Evolutionary conservation across 2,797 vertebrate species (phyloP).

Genomic region (Diceros bicornis): DNA sequence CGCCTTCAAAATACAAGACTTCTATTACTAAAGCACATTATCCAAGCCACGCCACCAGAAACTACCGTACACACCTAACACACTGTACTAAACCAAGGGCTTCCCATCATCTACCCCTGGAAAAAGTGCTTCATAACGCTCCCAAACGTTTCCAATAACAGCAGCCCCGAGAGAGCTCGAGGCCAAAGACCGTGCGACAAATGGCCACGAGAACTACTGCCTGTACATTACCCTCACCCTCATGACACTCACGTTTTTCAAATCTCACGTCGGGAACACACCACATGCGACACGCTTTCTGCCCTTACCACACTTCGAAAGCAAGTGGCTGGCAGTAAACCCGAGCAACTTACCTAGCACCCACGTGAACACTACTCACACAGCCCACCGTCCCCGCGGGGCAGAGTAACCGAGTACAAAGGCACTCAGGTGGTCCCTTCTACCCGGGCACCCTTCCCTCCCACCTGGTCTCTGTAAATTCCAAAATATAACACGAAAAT

Average conservation of each 20-base stretch:
- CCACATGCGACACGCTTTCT: neutral
- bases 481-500: neutral
- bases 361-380: neutral
- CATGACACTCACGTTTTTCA: neutral
- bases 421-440: neutral
- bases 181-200: neutral
- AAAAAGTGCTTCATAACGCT: neutral
- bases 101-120: neutral
- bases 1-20: neutral
- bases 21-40: neutral
- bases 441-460: neutral
- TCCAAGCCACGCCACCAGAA: neutral
- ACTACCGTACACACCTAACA: neutral
- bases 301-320: neutral
- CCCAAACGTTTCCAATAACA: slow-evolving; percentile 8
- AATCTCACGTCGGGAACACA: neutral
- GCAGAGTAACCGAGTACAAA: neutral
- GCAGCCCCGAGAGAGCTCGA: neutral
- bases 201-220: neutral
- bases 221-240: neutral
- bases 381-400: neutral
- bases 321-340: neutral
- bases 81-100: neutral
- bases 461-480: neutral
- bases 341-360: neutral